Conservation (phyloP, 2,888 invertebrate genomes). For the Amiota communis region DNA sequence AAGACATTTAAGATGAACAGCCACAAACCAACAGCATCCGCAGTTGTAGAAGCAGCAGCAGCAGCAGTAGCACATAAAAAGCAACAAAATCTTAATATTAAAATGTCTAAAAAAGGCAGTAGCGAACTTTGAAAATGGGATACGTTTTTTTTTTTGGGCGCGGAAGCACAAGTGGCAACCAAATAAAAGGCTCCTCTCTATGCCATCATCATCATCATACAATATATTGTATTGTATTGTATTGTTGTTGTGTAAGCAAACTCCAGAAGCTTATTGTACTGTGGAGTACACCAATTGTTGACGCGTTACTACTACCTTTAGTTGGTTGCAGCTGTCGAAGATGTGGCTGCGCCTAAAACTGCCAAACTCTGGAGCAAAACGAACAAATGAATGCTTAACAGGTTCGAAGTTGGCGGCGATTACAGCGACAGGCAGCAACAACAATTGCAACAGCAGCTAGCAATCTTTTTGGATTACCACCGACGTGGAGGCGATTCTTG, state of each 20-base stretch:
- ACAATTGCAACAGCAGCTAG: slow-evolving; percentile 9
- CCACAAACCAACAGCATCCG: slow-evolving; percentile 46
- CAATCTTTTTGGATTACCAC: slow-evolving; percentile 26
- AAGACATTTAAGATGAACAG: slow-evolving; percentile 51
- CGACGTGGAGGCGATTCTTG: slow-evolving; percentile 34
- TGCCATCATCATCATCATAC: not conserved
- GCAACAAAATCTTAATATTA: slow-evolving; percentile 15
- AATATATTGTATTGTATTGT: not conserved
- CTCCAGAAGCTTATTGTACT: not conserved
- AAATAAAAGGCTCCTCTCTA: slow-evolving; percentile 26
- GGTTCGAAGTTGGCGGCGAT: slow-evolving; percentile 48
- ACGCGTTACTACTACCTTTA: no score
- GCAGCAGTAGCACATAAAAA: slow-evolving; percentile 13
- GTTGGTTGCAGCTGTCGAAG: not conserved
- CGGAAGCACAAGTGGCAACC: slow-evolving; percentile 10
- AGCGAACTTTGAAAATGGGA: not conserved
- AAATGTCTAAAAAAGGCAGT: not conserved
- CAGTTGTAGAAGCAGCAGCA: slow-evolving; percentile 41
- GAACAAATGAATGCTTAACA: slow-evolving; percentile 40
- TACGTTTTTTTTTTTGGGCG: slow-evolving; percentile 2
- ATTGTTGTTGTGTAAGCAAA: not conserved
- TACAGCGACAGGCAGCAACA: slow-evolving; percentile 24
- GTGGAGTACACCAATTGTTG: not conserved
- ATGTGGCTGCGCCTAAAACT: slow-evolving; percentile 26
- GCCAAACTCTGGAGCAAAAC: slow-evolving; percentile 8